These are phyloP conservation scores for Poecile atricapillus DNA, from an alignment of 2,113 vertebrate genomes.

Conservation along the genomic window DNA sequence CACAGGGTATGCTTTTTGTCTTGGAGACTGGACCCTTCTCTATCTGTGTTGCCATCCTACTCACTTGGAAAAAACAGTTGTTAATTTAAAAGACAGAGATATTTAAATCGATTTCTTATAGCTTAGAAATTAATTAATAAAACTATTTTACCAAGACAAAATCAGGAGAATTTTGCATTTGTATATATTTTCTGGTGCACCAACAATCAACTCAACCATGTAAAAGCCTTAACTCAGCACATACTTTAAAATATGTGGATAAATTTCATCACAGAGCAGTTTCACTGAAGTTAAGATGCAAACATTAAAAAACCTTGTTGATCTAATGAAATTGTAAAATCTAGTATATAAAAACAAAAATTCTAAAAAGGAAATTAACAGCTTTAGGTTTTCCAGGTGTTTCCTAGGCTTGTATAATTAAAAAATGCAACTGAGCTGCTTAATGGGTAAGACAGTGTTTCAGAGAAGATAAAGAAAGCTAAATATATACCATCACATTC, in stretches of 20 bases:
- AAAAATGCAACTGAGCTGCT: neutral
- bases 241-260: neutral
- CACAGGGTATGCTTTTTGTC: neutral
- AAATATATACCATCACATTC: neutral
- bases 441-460: neutral
- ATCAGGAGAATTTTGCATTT: neutral
- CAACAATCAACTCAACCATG: neutral
- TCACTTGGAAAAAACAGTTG: neutral
- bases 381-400: neutral
- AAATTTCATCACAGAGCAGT: neutral
- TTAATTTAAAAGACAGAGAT: neutral
- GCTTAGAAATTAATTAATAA: neutral
- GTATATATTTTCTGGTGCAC: neutral
- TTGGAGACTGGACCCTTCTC: neutral
- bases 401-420: conserved; percentile 2
- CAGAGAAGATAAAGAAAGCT: neutral
- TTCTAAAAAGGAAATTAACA: neutral
- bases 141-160: neutral
- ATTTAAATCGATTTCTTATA: neutral
- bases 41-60: neutral
- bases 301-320: neutral
- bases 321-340: conserved; percentile 16
- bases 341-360: neutral
- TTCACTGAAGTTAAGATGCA: neutral
- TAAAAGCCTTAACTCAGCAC: neutral